Conservation (phyloP, 2,888 invertebrate species). For the Drosophila mettleri region DNA sequence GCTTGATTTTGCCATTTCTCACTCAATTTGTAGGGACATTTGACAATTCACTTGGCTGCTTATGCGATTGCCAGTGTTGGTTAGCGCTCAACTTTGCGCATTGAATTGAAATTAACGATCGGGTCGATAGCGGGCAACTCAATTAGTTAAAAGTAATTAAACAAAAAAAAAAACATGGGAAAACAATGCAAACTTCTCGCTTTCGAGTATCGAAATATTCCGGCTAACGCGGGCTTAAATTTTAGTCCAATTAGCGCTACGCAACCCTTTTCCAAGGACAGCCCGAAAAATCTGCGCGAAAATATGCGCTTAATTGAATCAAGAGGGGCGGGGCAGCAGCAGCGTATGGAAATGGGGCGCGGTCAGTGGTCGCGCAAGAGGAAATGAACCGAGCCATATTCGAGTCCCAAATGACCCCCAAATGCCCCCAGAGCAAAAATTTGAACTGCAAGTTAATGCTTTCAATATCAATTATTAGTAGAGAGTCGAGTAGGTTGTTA, state of each 20-base stretch:
- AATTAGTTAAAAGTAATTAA: slow-evolving; percentile 71
- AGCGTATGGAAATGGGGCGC: not conserved
- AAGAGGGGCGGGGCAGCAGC: no score
- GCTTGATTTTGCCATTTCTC: slow-evolving; percentile 16
- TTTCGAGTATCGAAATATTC: slow-evolving; percentile 1
- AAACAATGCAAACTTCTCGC: slow-evolving; percentile 23
- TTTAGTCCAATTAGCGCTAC: slow-evolving; percentile 61
- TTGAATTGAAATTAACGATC: slow-evolving; percentile 60
- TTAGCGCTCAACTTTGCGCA: slow-evolving; percentile 42
- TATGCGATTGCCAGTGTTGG: slow-evolving; percentile 30
- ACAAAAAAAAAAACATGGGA: slow-evolving; percentile 45
- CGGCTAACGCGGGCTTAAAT: not conserved
- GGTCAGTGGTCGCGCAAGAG: not conserved
- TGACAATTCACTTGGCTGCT: slow-evolving; percentile 19
- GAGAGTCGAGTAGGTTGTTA: not conserved
- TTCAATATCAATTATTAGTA: slow-evolving; percentile 76
- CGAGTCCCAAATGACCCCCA: slow-evolving; percentile 47
- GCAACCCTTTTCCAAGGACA: slow-evolving; percentile 37
- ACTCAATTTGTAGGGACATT: slow-evolving; percentile 24
- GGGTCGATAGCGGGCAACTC: slow-evolving; percentile 25
- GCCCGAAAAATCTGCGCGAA: slow-evolving; percentile 56
- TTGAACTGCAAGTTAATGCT: slow-evolving; percentile 52
- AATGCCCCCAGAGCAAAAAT: slow-evolving; percentile 29
- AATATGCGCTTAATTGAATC: slow-evolving; percentile 75
- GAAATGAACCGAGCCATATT: slow-evolving; percentile 15